These are phyloP conservation scores for Drosophila repletoides DNA, from an alignment of 1,140 invertebrate species.

Conservation along the genomic window DNA sequence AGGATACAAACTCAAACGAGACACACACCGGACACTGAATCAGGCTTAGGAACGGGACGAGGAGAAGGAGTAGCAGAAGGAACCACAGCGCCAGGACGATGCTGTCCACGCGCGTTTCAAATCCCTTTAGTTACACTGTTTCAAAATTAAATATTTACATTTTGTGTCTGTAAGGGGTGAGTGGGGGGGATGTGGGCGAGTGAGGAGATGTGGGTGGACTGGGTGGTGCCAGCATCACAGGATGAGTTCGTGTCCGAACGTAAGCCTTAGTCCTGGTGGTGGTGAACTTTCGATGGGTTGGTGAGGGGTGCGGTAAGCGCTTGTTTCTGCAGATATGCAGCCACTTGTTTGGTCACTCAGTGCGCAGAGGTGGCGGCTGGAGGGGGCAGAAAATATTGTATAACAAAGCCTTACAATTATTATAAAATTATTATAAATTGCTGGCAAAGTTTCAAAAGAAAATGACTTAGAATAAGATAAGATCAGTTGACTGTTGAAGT, in stretches of 20 bases:
- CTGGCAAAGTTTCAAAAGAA: too few species aligned
- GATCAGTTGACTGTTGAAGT: too few species aligned
- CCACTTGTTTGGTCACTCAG: background rate
- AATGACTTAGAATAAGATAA: too few species aligned
- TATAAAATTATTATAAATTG: too few species aligned
- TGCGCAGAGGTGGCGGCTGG: background rate
- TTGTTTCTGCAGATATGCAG: too few species aligned
- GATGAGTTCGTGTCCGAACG: background rate
- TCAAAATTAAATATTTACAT: constrained; percentile 81
- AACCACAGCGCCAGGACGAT: background rate
- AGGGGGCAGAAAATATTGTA: too few species aligned
- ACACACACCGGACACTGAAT: constrained; percentile 21
- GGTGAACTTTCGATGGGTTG: background rate
- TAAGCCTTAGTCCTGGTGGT: background rate
- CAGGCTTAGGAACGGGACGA: background rate
- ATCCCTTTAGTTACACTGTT: constrained; percentile 80
- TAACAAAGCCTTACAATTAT: too few species aligned
- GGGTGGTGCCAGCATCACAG: background rate
- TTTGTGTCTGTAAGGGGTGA: constrained; percentile 47
- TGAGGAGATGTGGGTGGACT: constrained; percentile 1
- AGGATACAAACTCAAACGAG: background rate
- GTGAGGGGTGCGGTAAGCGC: too few species aligned
- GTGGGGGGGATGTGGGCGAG: constrained; percentile 3
- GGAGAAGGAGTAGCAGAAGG: background rate
- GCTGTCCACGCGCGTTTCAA: constrained; percentile 73